Evolutionary conservation across 2,888 invertebrate species (phyloP), one percentile per base, ranked within the genome.

Genomic region (Rhaphigaster nebulosa): DNA sequence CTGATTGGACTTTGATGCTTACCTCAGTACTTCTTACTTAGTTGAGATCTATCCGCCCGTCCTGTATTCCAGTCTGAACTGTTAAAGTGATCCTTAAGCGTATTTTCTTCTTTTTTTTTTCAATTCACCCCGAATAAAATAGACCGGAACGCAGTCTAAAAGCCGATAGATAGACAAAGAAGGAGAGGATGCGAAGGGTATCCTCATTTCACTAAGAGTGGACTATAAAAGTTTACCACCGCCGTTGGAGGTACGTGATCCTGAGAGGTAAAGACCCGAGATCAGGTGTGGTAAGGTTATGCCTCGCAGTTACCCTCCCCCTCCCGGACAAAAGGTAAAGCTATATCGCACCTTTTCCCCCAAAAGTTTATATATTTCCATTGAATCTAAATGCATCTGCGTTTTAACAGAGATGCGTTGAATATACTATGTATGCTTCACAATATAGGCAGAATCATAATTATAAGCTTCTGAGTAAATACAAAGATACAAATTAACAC

Each of bases 201-300:
- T 76, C 70, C 70, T 76, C 70, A 76, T 76, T 76, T 76, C 70
- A 76, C 70, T 76, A 76, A 76, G 70, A 76, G 38, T 76, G 70
- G 70, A 76, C 70, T 76, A 38, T 76, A 76, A 76, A 76, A 76
- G 70, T 76, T 76, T 76, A 76, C 70, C 70, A 38, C 70, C 70
- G 34, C 20, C 70, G 65, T 65, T 76, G 70, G 70, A 38, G 38
- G n/a, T 76, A 76, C 70, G 70, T 76, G 70, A 76, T 38, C 18
- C 38, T 38, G 34, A 15, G 70, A 34, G 70, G 34, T 76, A 76
- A 76, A 76, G 70, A 76, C 70, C 70, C 38, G 34, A 76, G 70
- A 76, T 76, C 34, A 76, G 70, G 70, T 76, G 70, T 76, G 70
- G 70, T 76, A 12, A 76, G 70, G 70, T 76, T 76, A 76, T 76